Percentiles rank a stretch among this genome's conserved stretches.
Conservation (phyloP, 2,797 vertebrate genomes). For the Valencia hispanica region DNA sequence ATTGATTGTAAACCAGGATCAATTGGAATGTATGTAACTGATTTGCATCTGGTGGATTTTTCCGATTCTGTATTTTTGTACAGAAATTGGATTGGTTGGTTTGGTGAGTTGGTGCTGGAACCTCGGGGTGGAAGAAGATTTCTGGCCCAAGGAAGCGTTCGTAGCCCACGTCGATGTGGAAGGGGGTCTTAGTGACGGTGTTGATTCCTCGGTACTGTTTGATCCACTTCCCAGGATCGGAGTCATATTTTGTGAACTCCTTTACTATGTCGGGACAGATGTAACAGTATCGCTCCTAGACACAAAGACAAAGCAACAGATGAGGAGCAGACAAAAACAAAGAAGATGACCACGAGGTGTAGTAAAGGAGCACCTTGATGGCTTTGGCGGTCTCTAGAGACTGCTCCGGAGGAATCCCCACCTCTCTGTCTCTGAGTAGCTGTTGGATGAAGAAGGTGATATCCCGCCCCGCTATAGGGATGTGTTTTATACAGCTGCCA, state of each 20-base stretch:
- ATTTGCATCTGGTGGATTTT: neutral
- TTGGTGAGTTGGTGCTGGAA: neutral
- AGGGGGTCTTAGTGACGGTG: conserved; percentile 95
- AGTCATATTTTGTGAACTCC: conserved; percentile 98
- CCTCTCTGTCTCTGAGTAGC: conserved; percentile 93
- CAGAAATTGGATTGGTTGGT: too few species aligned
- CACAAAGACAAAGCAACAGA: neutral
- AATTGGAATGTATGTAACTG: neutral
- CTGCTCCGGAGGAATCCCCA: conserved; percentile 96
- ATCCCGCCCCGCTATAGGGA: conserved; percentile 96
- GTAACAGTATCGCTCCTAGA: conserved; percentile 95
- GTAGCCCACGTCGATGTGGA: conserved; percentile 96
- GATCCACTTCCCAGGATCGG: conserved; percentile 95
- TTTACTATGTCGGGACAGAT: conserved; percentile 98
- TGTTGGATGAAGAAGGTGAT: conserved; percentile 99
- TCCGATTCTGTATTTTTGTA: neutral
- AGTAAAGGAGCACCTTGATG: conserved; percentile 86
- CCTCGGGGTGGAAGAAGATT: conserved; percentile 98
- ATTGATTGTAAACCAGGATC: neutral
- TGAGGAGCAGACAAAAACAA: neutral
- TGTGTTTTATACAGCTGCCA: conserved; percentile 99
- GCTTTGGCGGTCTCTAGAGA: conserved; percentile 97
- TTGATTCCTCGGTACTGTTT: conserved; percentile 97
- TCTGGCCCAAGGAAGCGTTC: conserved; percentile 97
- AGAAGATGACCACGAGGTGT: neutral